phyloP scores from a whole-genome alignment of 2,888 invertebrate species.

The Watsonalla binaria region DNA sequence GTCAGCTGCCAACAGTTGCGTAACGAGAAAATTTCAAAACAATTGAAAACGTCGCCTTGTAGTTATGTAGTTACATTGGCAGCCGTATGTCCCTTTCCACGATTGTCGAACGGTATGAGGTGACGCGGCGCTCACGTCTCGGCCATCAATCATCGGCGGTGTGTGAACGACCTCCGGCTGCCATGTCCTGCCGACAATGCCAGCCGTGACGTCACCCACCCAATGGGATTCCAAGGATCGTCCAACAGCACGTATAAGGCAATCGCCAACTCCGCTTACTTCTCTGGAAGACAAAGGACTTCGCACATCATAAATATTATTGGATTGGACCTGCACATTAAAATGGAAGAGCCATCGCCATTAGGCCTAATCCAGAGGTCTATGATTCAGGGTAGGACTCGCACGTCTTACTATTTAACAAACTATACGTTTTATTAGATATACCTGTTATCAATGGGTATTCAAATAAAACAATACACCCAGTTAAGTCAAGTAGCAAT shows the following conservation, averaged over 20 bases:
- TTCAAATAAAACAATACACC: not conserved
- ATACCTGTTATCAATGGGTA: not conserved
- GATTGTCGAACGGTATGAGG: constrained; percentile 29
- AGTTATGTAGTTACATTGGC: constrained; percentile 4
- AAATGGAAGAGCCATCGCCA: not conserved
- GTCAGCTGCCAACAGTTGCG: constrained; percentile 9
- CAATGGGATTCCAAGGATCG: constrained; percentile 4
- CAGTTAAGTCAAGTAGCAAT: not conserved
- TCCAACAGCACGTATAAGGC: not conserved
- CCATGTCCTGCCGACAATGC: constrained; percentile 34
- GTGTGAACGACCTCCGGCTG: constrained; percentile 52
- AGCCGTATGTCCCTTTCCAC: constrained; percentile 26
- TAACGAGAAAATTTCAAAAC: constrained; percentile 27
- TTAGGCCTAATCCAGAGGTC: not conserved
- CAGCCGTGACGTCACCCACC: constrained; percentile 37
- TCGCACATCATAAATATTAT: not conserved
- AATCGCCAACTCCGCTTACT: not conserved
- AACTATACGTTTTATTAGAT: not conserved
- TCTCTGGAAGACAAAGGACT: not conserved
- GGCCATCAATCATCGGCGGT: constrained; percentile 44
- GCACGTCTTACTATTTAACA: not conserved
- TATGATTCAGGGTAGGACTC: not conserved
- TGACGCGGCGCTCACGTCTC: constrained; percentile 38
- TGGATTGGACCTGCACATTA: not conserved
- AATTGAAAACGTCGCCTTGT: constrained; percentile 26